Evolutionary conservation across 2,888 invertebrate species (phyloP).

Genomic region (Ophion obscuratus): DNA sequence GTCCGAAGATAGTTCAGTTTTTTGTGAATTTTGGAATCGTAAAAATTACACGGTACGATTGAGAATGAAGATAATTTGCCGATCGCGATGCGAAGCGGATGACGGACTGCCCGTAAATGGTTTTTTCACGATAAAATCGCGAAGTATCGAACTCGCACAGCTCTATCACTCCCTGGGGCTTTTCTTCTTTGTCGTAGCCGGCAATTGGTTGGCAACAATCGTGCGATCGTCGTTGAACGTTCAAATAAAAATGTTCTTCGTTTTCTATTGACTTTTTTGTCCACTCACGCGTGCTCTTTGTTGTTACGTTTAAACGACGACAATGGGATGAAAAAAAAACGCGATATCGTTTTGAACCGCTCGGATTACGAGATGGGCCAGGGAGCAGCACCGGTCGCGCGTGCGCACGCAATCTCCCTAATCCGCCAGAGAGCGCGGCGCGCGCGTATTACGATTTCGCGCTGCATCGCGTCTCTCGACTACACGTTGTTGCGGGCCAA

Average conservation of each 20-base stretch:
- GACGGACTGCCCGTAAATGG: too few relatives aligned
- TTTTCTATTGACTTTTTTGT: background rate
- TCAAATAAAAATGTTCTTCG: background rate
- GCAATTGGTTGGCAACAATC: background rate
- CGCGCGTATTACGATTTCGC: constrained; percentile 11
- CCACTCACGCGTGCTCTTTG: background rate
- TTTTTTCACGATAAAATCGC: too few relatives aligned
- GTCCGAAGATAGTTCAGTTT: too few relatives aligned
- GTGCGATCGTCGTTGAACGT: background rate
- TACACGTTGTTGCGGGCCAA: background rate
- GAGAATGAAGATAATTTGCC: too few relatives aligned
- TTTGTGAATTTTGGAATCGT: too few relatives aligned
- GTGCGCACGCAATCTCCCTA: background rate
- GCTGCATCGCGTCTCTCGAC: background rate
- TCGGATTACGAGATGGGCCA: background rate
- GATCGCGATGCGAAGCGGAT: too few relatives aligned
- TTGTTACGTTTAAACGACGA: background rate
- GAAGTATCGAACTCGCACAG: too few relatives aligned
- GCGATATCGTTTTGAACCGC: background rate
- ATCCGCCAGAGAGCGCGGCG: background rate
- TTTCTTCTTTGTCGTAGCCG: too few relatives aligned
- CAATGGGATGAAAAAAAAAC: background rate
- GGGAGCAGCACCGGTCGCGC: background rate
- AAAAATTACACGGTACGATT: too few relatives aligned
- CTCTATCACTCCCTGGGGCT: too few relatives aligned